These are phyloP conservation scores for Micoletzkya japonica DNA, from an alignment of 2,888 invertebrate species.

Conservation along the genomic window DNA sequence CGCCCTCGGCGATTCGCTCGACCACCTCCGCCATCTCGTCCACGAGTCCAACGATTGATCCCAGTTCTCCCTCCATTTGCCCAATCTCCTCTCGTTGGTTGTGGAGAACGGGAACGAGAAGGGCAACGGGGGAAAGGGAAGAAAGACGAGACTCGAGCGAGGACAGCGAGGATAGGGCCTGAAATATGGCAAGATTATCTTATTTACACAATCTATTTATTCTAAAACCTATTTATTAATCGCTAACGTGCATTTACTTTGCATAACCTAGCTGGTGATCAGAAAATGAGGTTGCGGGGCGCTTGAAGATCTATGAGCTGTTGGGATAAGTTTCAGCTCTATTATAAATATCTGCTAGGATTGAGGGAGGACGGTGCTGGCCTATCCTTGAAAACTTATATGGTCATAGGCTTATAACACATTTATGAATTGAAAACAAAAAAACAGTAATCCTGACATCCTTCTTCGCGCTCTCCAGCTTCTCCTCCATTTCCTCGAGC, in stretches of 20 bases:
- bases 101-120: not conserved
- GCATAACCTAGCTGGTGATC: too few species aligned
- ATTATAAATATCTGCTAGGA: too few species aligned
- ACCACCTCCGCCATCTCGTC: slow-evolving; percentile 14
- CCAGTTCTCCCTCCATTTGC: slow-evolving; percentile 8
- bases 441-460: slow-evolving; percentile 15
- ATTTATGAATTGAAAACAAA: not conserved
- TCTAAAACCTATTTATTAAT: too few species aligned
- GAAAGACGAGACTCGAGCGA: not conserved
- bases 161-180: slow-evolving; percentile 6
- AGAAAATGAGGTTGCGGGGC: too few species aligned
- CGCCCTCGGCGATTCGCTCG: slow-evolving; percentile 7
- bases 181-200: too few species aligned
- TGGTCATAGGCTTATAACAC: too few species aligned
- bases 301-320: too few species aligned
- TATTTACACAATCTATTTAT: too few species aligned
- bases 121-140: slow-evolving; percentile 1
- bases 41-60: not conserved
- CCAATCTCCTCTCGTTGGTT: slow-evolving; percentile 10
- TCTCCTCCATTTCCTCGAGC: slow-evolving; percentile 30
- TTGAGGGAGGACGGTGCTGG: too few species aligned
- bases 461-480: slow-evolving; percentile 30
- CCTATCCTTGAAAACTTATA: too few species aligned
- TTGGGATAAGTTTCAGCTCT: too few species aligned
- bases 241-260: too few species aligned